These are phyloP conservation scores for Capricornis sumatraensis DNA, from an alignment of 2,113 vertebrate genomes.

Conservation along the genomic window DNA sequence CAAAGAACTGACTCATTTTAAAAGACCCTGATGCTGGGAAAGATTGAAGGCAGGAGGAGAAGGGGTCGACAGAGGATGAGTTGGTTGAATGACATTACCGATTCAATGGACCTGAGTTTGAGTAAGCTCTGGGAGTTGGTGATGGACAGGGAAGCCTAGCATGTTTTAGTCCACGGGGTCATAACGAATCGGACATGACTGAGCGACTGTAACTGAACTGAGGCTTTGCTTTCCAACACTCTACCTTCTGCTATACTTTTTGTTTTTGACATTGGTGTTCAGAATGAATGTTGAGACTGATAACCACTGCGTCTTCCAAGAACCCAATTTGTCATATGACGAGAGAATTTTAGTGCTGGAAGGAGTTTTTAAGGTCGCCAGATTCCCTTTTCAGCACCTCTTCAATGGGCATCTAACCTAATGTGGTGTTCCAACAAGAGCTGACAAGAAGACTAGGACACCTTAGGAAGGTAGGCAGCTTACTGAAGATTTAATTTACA, in stretches of 20 bases:
- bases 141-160: background rate
- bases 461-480: background rate
- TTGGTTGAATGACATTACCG: background rate
- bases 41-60: background rate
- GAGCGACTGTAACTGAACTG: background rate
- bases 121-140: background rate
- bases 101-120: background rate
- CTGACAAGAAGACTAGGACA: background rate
- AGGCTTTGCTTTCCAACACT: background rate
- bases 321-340: background rate
- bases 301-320: background rate
- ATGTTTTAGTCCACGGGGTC: background rate
- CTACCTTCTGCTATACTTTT: background rate
- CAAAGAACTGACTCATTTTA: accelerated
- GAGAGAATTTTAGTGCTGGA: background rate
- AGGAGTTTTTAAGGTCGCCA: background rate
- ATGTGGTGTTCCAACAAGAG: background rate
- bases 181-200: background rate
- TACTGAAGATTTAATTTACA: background rate
- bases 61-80: background rate
- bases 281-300: background rate
- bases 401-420: background rate
- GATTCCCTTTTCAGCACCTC: background rate
- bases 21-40: background rate
- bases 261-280: background rate